Percentiles rank a stretch among this genome's conserved stretches.
Conservation (phyloP, 2,797 vertebrate species). For the Lagorchestes hirsutus region DNA sequence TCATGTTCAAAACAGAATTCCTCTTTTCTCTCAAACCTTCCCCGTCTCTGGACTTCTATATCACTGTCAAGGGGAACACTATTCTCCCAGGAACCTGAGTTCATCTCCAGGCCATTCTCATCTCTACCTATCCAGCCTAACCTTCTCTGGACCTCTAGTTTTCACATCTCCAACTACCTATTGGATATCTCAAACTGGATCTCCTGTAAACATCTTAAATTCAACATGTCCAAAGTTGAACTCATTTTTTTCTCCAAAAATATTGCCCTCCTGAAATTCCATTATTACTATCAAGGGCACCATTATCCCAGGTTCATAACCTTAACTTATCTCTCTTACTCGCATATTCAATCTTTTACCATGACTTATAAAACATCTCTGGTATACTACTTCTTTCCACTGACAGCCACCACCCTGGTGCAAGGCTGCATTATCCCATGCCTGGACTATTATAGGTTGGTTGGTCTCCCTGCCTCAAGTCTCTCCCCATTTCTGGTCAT, state of each 20-base stretch:
- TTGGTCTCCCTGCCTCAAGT: background rate
- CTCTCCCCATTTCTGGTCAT: background rate
- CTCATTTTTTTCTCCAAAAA: background rate
- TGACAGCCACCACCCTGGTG: background rate
- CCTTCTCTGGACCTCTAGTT: background rate
- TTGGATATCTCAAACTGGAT: background rate
- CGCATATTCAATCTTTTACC: background rate
- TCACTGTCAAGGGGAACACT: background rate
- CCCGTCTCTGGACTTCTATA: background rate
- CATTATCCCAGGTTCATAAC: background rate
- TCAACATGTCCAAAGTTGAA: background rate
- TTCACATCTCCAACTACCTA: background rate
- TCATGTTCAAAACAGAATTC: background rate
- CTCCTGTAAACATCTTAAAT: background rate
- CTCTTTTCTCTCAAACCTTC: background rate
- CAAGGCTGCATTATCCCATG: background rate
- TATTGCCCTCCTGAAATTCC: background rate
- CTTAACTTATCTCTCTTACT: background rate
- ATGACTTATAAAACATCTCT: background rate
- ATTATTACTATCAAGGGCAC: background rate
- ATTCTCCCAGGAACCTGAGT: background rate
- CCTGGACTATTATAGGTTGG: background rate
- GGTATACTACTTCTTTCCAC: background rate
- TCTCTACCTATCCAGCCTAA: background rate
- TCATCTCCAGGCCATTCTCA: background rate